Percentiles rank a stretch among this genome's conserved stretches.
Evolutionary conservation across 2,797 vertebrate genomes (phyloP).

Genomic region (Crypturellus tataupa): DNA sequence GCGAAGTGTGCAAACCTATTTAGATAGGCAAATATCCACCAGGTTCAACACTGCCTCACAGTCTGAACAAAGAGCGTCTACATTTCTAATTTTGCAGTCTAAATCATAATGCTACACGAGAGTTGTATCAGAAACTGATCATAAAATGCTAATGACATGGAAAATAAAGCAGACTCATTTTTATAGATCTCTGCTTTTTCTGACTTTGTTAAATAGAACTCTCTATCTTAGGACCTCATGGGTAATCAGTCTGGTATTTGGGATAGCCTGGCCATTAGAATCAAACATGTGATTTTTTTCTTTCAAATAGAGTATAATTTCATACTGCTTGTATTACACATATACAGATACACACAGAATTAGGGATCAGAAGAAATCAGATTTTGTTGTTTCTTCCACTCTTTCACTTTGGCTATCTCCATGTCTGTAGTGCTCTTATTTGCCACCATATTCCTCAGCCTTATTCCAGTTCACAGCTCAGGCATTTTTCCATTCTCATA

Average conservation of each 20-base stretch:
- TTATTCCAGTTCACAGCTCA: background rate
- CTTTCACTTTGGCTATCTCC: background rate
- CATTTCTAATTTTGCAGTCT: background rate
- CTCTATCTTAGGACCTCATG: background rate
- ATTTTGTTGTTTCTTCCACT: background rate
- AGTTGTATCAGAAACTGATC: background rate
- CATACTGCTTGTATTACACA: background rate
- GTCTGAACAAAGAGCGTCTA: background rate
- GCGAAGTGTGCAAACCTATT: background rate
- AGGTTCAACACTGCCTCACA: background rate
- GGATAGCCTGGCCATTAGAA: background rate
- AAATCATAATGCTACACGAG: background rate
- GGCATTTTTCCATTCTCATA: background rate
- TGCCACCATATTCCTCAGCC: background rate
- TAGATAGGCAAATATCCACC: background rate
- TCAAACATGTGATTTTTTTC: background rate
- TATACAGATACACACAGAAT: background rate
- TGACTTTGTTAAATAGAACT: background rate
- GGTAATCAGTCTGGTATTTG: background rate
- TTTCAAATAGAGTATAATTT: background rate
- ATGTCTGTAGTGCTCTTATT: background rate
- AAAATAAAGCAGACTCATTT: slow-evolving; percentile 34
- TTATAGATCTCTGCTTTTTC: background rate
- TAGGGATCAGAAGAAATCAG: background rate
- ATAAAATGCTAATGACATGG: background rate